Percentiles rank a stretch among this genome's conserved stretches.
Evolutionary conservation across 2,113 vertebrate species (phyloP).

Genomic region (Talpa occidentalis): DNA sequence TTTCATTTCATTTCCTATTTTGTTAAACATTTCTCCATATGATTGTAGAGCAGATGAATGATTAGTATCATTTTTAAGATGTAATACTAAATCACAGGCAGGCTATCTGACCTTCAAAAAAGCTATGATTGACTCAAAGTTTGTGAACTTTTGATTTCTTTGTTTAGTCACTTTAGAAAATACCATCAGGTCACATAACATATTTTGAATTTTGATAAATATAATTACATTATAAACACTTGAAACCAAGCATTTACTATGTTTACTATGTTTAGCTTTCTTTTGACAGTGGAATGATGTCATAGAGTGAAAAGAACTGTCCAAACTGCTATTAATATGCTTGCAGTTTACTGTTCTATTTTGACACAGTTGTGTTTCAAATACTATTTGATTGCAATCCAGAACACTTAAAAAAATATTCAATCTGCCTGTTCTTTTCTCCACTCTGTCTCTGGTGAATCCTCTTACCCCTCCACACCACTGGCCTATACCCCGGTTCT

Average conservation of each 20-base stretch:
- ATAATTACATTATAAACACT: not conserved
- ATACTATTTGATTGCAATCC: not conserved
- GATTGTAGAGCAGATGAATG: not conserved
- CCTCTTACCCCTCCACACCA: too few relatives aligned
- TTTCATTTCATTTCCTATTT: constrained; percentile 17
- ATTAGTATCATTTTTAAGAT: not conserved
- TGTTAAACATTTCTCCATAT: not conserved
- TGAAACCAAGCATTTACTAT: not conserved
- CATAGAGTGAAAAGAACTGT: not conserved
- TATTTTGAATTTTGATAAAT: not conserved
- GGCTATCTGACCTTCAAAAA: not conserved
- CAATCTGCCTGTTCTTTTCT: too few relatives aligned
- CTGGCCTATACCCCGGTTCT: too few relatives aligned
- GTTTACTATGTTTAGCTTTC: not conserved
- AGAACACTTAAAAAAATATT: not conserved
- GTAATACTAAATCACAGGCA: not conserved
- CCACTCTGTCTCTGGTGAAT: too few relatives aligned
- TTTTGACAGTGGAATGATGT: not conserved
- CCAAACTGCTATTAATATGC: not conserved
- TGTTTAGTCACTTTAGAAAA: not conserved
- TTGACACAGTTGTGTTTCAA: not conserved
- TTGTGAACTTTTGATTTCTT: not conserved
- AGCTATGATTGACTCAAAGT: not conserved
- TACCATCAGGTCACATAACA: not conserved
- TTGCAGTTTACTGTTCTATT: not conserved